Evolutionary conservation across 2,797 vertebrate species (phyloP).

Genomic region (Rhynchotus rufescens): DNA sequence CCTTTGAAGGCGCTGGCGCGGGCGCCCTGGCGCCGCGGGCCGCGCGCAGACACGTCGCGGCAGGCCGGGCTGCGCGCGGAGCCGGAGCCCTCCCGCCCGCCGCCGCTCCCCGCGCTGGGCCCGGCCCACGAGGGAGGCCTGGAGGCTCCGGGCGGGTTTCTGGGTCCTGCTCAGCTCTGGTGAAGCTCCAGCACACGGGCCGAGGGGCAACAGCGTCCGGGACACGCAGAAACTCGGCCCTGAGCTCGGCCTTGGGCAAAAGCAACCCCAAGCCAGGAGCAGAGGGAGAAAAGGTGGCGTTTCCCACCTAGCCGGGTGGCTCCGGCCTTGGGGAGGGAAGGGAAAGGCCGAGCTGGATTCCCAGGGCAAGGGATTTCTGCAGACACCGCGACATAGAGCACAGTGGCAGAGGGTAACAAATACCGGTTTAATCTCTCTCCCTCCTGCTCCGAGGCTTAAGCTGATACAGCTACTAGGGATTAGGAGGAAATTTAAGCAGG

Average conservation of each 20-base stretch:
- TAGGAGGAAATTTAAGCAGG: constrained; percentile 32
- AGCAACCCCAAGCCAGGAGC: too few relatives aligned
- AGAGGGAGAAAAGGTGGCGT: too few relatives aligned
- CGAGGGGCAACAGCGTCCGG: too few relatives aligned
- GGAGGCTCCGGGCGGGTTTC: constrained; percentile 26
- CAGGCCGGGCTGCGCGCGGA: not conserved
- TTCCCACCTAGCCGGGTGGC: too few relatives aligned
- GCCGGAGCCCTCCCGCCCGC: too few relatives aligned
- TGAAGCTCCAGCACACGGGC: too few relatives aligned
- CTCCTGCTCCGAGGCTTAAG: constrained; percentile 36
- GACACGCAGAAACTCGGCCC: too few relatives aligned
- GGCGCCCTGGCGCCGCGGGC: not conserved
- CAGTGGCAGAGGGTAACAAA: constrained; percentile 8
- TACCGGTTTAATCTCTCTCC: not conserved
- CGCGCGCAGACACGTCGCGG: not conserved
- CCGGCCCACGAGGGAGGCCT: not conserved
- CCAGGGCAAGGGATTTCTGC: not conserved
- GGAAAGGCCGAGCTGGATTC: not conserved
- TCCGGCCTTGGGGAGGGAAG: not conserved
- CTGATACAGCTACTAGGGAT: constrained; percentile 54
- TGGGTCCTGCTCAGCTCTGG: not conserved
- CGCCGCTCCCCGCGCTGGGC: not conserved
- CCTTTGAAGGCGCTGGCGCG: not conserved
- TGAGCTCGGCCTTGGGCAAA: too few relatives aligned
- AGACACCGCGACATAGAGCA: not conserved